Base-by-base conservation (phyloP, 1,140 invertebrate genomes). In the Drosophila arizonae region DNA sequence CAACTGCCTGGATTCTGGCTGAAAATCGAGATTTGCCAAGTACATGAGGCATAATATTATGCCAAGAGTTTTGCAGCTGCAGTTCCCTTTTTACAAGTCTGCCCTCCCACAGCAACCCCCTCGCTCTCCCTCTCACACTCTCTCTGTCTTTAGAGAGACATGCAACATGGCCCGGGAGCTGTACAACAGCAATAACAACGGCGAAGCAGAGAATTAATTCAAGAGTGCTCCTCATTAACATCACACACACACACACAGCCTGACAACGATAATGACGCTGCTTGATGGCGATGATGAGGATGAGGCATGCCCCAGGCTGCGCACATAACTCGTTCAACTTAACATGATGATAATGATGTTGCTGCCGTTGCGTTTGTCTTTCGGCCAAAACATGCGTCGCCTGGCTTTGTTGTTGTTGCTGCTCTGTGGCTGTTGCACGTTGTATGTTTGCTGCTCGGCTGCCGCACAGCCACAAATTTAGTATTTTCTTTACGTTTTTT, bases 301-400 rank as follows among this genome's bases (percentile, higher is more conserved):
- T 28, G 48, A 55, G 45, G 63, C 50, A 56, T 54, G 75, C 75
- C 66, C 43, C 54, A 6, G 52, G 69, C 63, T 39, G 9, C 30
- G 15, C 63, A 58, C 64, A 62, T 69, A 69, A 69, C 71, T 61
- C 65, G 65, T 69, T 61, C 65, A 68, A 69, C 71, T 65, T 60
- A 46, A 58, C 56, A 69, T 68, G 43, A 33, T 11, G 41, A 60
- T 60, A 45, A 65, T 62, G 46, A 30, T 62, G 46, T 51, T 61
- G 36, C n/a, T 54, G 36, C 28, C 50, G 54, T 46, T 72, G 63
- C 52, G 9, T 62, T 57, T 66, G 72, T 64, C 68, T 76, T 60
- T 46, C 63, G 54, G 62, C 51, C 70, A 71, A 64, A 68, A 68
- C 78, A 76, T 72, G 78, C 78, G 77, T 80, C 33, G 77, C 48